Evolutionary conservation across 2,113 vertebrate genomes (phyloP).

Genomic region (Campylorhamphus procurvoides): DNA sequence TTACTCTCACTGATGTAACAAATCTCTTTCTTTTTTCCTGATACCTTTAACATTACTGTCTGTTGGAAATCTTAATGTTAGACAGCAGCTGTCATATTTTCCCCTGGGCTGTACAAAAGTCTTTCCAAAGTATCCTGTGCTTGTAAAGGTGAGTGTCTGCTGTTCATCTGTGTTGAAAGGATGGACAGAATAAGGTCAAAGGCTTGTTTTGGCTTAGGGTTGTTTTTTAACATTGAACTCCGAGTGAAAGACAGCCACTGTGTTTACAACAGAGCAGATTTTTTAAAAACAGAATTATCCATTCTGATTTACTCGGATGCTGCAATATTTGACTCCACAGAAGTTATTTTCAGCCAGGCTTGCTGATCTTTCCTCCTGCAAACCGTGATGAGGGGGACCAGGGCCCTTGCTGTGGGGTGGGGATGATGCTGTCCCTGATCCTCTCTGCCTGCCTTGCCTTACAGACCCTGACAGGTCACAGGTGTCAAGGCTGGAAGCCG

Average conservation of each 20-base stretch:
- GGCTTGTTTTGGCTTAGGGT: neutral
- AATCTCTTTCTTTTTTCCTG: neutral
- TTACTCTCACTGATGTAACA: neutral
- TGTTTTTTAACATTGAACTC: neutral
- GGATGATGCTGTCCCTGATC: neutral
- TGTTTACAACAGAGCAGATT: neutral
- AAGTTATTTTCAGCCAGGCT: neutral
- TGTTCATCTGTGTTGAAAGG: neutral
- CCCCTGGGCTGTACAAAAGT: neutral
- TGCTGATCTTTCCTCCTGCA: neutral
- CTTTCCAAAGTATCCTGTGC: neutral
- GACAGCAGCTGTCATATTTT: neutral
- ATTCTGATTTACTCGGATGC: too few species aligned
- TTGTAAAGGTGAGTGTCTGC: neutral
- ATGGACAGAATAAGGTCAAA: neutral
- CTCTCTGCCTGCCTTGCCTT: neutral
- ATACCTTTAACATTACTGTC: neutral
- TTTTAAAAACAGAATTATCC: neutral
- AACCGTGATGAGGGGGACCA: accelerated
- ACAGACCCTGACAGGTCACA: conserved; percentile 52
- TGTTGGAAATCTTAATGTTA: neutral
- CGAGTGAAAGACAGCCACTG: neutral
- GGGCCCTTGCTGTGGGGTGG: neutral
- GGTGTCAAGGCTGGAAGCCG: conserved; percentile 22
- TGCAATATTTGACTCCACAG: neutral